A percentile compares a stretch with the other conserved stretches of the same genome.
These are phyloP conservation scores for Drosophila ficusphila DNA, from an alignment of 1,140 invertebrate species.

Conservation along the genomic window DNA sequence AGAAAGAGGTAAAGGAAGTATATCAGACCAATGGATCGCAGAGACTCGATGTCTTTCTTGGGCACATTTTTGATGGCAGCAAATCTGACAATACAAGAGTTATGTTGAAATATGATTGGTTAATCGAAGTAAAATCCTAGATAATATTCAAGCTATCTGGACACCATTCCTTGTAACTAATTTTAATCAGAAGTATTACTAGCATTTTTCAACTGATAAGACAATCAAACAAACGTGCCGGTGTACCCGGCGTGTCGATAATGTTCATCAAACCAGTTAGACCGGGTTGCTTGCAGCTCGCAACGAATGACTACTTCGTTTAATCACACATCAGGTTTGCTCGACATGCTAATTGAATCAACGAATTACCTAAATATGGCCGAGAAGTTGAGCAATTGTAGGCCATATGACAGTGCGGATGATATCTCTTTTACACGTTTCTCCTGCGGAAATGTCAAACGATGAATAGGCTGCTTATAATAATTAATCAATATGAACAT, in stretches of 20 bases:
- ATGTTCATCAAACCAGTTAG: conserved; percentile 35
- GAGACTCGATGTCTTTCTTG: conserved; percentile 86
- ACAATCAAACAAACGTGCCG: conserved; percentile 33
- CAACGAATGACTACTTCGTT: conserved; percentile 9
- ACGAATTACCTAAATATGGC: conserved; percentile 80
- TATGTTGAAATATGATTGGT: conserved; percentile 10
- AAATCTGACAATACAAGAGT: conserved; percentile 85
- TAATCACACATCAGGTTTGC: conserved; percentile 26
- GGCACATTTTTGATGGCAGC: conserved; percentile 87
- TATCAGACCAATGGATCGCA: conserved; percentile 91
- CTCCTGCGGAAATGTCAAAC: conserved; percentile 85
- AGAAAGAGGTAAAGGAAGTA: conserved; percentile 98
- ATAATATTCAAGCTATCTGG: conserved; percentile 6
- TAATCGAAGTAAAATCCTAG: conserved; percentile 7
- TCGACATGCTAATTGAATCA: conserved; percentile 54
- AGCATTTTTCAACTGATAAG: conserved; percentile 42
- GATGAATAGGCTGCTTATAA: background rate
- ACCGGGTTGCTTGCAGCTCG: conserved; percentile 1
- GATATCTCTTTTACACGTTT: conserved; percentile 78
- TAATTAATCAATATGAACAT: background rate
- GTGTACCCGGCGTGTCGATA: conserved; percentile 36
- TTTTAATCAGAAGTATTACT: conserved; percentile 15
- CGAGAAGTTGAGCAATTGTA: conserved; percentile 86
- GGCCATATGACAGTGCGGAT: conserved; percentile 88
- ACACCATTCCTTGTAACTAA: conserved; percentile 4